Evolutionary conservation across 2,888 invertebrate genomes (phyloP).

Genomic region (Tanypteryx hageni): DNA sequence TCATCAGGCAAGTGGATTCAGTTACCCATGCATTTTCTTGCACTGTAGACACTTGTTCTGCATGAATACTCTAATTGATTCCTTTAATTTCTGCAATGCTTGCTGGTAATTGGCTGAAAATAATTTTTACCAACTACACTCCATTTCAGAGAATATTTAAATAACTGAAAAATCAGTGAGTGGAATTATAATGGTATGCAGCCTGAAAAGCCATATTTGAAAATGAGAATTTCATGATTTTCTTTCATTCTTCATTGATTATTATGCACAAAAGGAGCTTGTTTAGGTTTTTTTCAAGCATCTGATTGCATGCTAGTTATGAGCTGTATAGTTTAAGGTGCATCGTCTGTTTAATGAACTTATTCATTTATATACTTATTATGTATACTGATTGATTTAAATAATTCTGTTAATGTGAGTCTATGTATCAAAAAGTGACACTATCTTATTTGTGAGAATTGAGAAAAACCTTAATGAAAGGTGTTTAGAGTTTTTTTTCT

Average conservation of each 20-base stretch:
- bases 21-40: constrained; percentile 53
- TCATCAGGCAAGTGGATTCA: constrained; percentile 63
- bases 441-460: too few species aligned
- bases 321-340: neutral
- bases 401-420: too few species aligned
- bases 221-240: neutral
- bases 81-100: constrained; percentile 45
- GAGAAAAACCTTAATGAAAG: too few species aligned
- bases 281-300: neutral
- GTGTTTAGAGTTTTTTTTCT: too few species aligned
- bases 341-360: neutral
- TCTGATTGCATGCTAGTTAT: neutral
- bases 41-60: constrained; percentile 63
- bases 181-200: constrained; percentile 60
- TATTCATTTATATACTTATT: neutral
- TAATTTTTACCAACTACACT: constrained; percentile 37
- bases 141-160: constrained; percentile 62
- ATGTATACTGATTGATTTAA: too few species aligned
- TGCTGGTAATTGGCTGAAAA: constrained; percentile 30
- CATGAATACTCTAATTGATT: constrained; percentile 59
- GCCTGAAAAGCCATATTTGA: constrained; percentile 19
- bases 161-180: constrained; percentile 15
- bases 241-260: neutral
- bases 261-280: constrained; percentile 11
- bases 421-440: too few species aligned